Evolutionary conservation across 2,888 invertebrate species (phyloP), one percentile per base, ranked within the genome.

Genomic region (Drosophila neonasuta): DNA sequence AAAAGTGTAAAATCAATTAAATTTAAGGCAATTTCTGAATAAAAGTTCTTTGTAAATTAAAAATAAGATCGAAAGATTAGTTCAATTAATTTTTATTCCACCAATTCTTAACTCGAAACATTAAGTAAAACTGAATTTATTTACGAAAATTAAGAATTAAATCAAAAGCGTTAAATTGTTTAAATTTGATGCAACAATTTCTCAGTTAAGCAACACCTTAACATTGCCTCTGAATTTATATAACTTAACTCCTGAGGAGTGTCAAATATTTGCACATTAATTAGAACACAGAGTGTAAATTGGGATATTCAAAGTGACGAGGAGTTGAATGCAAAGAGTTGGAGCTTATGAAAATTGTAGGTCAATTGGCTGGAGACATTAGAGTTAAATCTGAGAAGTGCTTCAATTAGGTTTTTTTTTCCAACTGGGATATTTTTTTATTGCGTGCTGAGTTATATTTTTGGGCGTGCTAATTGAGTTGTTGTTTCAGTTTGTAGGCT

Each of bases 381-480:
- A 15, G 34, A 44, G 20, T 2, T 44, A 34, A 56, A 36, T 56
- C 56, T 56, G 36, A 17, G 46, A 29, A 56, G 56, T 29, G n/a
- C 46, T 56, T 46, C 56, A 56, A 56, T 56, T 46, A 56, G 20
- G 15, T n/a, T 56, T n/a, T 34, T 20, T 6, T 24, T 6, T 6
- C 24, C 50, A 46, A 51, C 56, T 44, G 13, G 59, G 10, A 55
- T 15, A 36, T 42, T 48, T 57, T 57, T 32, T 34, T 7, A 17
- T 56, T 29, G 56, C 39, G 54, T 32, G 72, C 44, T 51, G 54
- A 67, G 58, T 34, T 68, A 15, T 51, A 24, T 52, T 64, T 64
- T 63, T 36, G 52, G 44, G 39, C 36, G 63, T 68, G 65, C 63
- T 80, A 84, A 81, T 84, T 84, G 76, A 80, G 74, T 83, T 71